These are phyloP conservation scores for Dendropsophus ebraccatus DNA, from an alignment of 2,113 vertebrate genomes.

Conservation along the genomic window DNA sequence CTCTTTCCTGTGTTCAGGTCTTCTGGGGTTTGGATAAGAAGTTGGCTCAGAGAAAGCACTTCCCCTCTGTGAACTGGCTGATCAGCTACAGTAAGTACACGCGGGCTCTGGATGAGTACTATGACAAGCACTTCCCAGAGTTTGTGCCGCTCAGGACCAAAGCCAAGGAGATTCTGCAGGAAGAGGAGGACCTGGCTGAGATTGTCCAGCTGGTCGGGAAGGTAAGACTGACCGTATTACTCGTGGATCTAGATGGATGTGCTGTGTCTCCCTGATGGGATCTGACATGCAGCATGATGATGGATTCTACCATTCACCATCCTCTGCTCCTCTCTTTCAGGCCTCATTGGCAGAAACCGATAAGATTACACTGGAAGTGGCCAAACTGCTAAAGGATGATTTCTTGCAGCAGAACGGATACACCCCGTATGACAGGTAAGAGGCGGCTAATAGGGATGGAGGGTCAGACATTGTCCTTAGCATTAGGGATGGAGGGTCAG, in stretches of 20 bases:
- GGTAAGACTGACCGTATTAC: slow-evolving; percentile 68
- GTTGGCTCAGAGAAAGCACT: slow-evolving; percentile 96
- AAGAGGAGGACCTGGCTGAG: slow-evolving; percentile 96
- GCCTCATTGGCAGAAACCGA: slow-evolving; percentile 96
- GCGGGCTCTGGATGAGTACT: slow-evolving; percentile 91
- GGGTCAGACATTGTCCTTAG: no score
- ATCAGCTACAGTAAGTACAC: slow-evolving; percentile 99
- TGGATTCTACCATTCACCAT: not conserved
- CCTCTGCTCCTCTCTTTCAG: slow-evolving; percentile 68
- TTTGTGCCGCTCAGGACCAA: slow-evolving; percentile 95
- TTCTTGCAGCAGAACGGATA: slow-evolving; percentile 98
- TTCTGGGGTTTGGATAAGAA: slow-evolving; percentile 99
- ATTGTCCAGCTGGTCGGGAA: slow-evolving; percentile 99
- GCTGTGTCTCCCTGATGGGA: not conserved
- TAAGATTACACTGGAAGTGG: slow-evolving; percentile 97
- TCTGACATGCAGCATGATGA: not conserved
- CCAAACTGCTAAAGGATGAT: slow-evolving; percentile 97
- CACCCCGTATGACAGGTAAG: slow-evolving; percentile 92
- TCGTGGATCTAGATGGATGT: not conserved
- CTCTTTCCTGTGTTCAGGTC: slow-evolving; percentile 74
- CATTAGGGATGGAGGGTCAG: no score
- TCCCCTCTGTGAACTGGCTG: slow-evolving; percentile 97
- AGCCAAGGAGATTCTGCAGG: slow-evolving; percentile 95
- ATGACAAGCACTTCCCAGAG: slow-evolving; percentile 95
- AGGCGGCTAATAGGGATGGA: no score